A percentile compares a stretch with the other conserved stretches of the same genome.
phyloP scores from a whole-genome alignment of 2,797 vertebrate genomes.

The Catamblyrhynchus diadema region DNA sequence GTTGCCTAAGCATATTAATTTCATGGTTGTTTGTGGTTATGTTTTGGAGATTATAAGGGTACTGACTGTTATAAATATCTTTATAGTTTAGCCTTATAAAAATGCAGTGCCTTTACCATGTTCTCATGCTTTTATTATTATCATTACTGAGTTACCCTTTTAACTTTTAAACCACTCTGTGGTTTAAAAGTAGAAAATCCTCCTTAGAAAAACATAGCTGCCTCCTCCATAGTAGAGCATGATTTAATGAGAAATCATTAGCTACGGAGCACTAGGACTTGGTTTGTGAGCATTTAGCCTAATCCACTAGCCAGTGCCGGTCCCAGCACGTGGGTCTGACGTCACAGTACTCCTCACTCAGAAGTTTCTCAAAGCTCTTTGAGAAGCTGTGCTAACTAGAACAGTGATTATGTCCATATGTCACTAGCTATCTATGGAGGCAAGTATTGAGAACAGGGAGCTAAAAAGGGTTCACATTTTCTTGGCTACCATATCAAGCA shows the following conservation, averaged over 20 bases:
- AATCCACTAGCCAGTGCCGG: not conserved
- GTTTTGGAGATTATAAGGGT: slow-evolving; percentile 5
- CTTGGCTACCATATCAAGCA: slow-evolving; percentile 2
- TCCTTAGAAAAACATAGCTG: not conserved
- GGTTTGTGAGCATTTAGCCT: not conserved
- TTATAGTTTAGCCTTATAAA: slow-evolving; percentile 10
- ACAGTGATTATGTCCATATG: not conserved
- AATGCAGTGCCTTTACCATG: not conserved
- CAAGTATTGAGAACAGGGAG: not conserved
- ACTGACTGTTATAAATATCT: slow-evolving; percentile 12
- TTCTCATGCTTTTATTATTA: not conserved
- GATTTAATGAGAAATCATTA: not conserved
- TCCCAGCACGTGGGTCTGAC: not conserved
- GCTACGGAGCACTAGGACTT: not conserved
- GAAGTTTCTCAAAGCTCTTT: not conserved
- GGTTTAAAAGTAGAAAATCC: not conserved
- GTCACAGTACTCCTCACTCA: not conserved
- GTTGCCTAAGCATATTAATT: slow-evolving; percentile 17
- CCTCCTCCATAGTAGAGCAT: not conserved
- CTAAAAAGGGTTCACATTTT: slow-evolving; percentile 37
- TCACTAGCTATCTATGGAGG: not conserved
- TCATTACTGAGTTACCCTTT: not conserved
- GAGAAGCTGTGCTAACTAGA: not conserved
- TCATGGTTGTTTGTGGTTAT: slow-evolving; percentile 10
- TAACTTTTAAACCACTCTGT: not conserved